Conservation (phyloP, 2,113 vertebrate species). For the Clupea harengus region DNA sequence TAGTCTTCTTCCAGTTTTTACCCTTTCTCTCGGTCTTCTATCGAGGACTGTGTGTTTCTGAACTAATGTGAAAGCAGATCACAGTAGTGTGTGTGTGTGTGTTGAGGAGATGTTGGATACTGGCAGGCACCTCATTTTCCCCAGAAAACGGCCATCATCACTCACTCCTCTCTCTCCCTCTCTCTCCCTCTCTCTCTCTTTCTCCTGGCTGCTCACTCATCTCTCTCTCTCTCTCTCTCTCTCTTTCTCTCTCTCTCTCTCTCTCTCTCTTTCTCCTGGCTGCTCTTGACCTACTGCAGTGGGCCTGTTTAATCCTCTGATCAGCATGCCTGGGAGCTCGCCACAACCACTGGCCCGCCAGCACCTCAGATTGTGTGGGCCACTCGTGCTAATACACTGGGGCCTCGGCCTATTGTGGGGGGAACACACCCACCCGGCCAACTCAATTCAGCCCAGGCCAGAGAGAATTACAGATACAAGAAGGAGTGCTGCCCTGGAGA, state of each 20-base stretch:
- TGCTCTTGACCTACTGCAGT: conserved; percentile 64
- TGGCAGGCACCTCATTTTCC: not conserved
- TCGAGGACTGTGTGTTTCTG: not conserved
- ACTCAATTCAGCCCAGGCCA: conserved; percentile 30
- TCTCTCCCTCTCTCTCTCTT: not conserved
- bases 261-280: conserved; percentile 52
- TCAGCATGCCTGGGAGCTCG: conserved; percentile 70
- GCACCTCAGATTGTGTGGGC: conserved; percentile 59
- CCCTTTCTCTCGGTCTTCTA: not conserved
- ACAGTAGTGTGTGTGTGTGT: conserved; percentile 24
- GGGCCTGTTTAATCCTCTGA: conserved; percentile 72
- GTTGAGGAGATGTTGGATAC: not conserved
- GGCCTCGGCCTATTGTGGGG: conserved; percentile 56
- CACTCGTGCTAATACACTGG: conserved; percentile 60
- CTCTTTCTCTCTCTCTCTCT: conserved; percentile 37
- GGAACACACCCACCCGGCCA: conserved; percentile 2
- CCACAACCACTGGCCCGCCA: conserved; percentile 40
- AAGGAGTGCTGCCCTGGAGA: not conserved
- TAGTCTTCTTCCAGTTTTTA: not conserved
- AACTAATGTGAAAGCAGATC: not conserved
- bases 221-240: conserved; percentile 39
- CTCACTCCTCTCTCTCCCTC: not conserved
- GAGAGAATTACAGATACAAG: conserved; percentile 38
- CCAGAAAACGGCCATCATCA: not conserved
- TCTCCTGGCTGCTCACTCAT: not conserved